Evolutionary conservation across 2,888 invertebrate species (phyloP), one percentile per base, ranked within the genome.

Genomic region (Hydraecia micacea): DNA sequence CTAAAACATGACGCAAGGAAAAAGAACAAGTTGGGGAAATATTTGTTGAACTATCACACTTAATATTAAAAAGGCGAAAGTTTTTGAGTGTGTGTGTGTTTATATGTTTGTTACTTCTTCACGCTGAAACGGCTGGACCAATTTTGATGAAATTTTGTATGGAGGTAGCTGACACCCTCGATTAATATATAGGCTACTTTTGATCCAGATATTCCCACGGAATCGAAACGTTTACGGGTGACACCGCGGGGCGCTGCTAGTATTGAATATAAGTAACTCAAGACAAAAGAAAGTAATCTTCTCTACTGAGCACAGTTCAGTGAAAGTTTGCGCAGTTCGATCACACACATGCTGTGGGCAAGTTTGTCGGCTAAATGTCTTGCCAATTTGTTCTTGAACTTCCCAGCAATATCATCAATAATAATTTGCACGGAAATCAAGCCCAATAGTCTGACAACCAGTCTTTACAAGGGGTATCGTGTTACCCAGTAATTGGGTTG

Each of bases 41-140:
- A 32, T 4, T 71, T 42, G 21, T 39, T 71, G 60, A 70, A 70
- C n/a, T n/a, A n/a, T 32, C 32, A n/a, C n/a, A n/a, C n/a, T n/a
- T n/a, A n/a, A n/a, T n/a, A n/a, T n/a, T n/a, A n/a, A n/a, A n/a
- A n/a, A n/a, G n/a, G n/a, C n/a, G n/a, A n/a, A n/a, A n/a, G n/a
- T n/a, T n/a, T n/a, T n/a, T n/a, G n/a, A n/a, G n/a, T n/a, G n/a
- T n/a, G n/a, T n/a, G n/a, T n/a, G n/a, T n/a, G n/a, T n/a, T n/a
- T n/a, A n/a, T n/a, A n/a, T n/a, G n/a, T n/a, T n/a, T n/a, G n/a
- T n/a, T n/a, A n/a, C n/a, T n/a, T n/a, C n/a, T n/a, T n/a, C n/a
- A n/a, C n/a, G n/a, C n/a, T n/a, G n/a, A n/a, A n/a, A n/a, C n/a
- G n/a, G n/a, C n/a, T n/a, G n/a, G n/a, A n/a, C n/a, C n/a, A n/a